Evolutionary conservation across 2,888 invertebrate species (phyloP), one percentile per base, ranked within the genome.

Genomic region (Timandra comae): DNA sequence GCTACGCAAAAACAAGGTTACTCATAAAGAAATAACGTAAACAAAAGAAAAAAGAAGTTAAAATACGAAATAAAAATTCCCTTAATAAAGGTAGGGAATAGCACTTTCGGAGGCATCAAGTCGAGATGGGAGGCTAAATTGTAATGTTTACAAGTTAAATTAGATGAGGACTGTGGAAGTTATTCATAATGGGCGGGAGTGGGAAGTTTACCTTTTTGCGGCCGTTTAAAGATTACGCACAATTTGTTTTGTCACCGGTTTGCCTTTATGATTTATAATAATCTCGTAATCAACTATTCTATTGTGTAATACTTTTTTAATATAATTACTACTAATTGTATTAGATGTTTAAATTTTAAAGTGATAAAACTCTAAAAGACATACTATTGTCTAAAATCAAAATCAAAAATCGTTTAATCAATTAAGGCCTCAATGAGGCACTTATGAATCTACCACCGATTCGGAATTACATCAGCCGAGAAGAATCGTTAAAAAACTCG

Each of bases 111-210:
- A 68, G 61, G 69, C 71, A 73, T 75, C 76, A 74, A 75, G 66
- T 66, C 65, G 74, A 67, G 69, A 72, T 74, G 71, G 72, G 64
- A 61, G 70, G 51, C 71, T 76, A 73, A 78, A 79, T 78, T 74
- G 74, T 78, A 75, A 78, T 76, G 78, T 77, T 79, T 77, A 79
- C 79, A 77, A 79, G 79, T 79, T 79, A 78, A 79, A 79, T 79
- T 76, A 77, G 77, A 74, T 67, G 74, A 71, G 69, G 66, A 63
- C 61, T 58, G 58, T 63, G 61, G 63, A 69, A 72, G 68, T 75
- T 75, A 76, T 74, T 73, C 73, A 73, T 74, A 74, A 76, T 73
- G 66, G 66, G 27, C 24, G 34, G 32, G 30, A 56, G 47, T 60
- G 49, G 57, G 47, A 47, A 56, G 46, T 59, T 70, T 68, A 67